These are phyloP conservation scores for Agrilus biguttatus DNA, from an alignment of 2,888 invertebrate genomes.

Conservation along the genomic window DNA sequence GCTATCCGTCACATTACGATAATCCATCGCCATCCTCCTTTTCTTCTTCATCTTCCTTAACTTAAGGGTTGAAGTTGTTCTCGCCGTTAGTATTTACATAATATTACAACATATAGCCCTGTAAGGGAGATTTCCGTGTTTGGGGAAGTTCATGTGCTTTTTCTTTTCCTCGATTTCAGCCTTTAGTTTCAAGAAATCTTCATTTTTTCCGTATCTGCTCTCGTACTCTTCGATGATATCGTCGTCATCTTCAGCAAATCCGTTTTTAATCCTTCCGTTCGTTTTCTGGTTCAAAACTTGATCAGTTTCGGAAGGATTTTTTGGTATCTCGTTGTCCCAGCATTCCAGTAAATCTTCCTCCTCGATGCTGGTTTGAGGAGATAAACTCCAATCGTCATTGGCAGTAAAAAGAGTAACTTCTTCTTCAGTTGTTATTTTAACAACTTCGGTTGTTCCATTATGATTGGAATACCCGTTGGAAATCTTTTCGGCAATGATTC, in stretches of 20 bases:
- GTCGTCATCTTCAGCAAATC: constrained; percentile 14
- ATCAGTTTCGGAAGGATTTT: constrained; percentile 4
- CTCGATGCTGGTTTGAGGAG: constrained; percentile 21
- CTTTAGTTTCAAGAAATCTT: constrained; percentile 25
- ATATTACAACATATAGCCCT: constrained; percentile 30
- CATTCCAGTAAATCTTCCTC: constrained; percentile 34
- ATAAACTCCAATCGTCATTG: constrained; percentile 9
- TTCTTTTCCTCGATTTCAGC: constrained; percentile 18
- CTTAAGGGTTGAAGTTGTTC: too few relatives aligned
- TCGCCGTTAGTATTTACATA: constrained; percentile 15
- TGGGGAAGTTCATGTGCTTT: constrained; percentile 14
- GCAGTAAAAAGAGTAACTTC: constrained; percentile 3
- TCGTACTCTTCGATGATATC: constrained; percentile 25
- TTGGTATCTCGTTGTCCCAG: constrained; percentile 27
- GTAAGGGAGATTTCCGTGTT: constrained; percentile 24
- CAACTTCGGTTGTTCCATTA: neutral
- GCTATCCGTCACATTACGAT: too few relatives aligned
- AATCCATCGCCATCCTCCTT: too few relatives aligned
- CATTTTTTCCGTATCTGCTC: constrained; percentile 28
- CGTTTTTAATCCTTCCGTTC: constrained; percentile 3
- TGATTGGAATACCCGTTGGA: neutral
- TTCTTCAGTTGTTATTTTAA: constrained; percentile 2
- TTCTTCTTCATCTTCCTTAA: too few relatives aligned
- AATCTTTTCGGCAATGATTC: neutral
- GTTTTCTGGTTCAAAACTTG: neutral